Evolutionary conservation across 1,140 invertebrate species (phyloP), one percentile per base, ranked within the genome.

Genomic region (Bombus vancouverensis): DNA sequence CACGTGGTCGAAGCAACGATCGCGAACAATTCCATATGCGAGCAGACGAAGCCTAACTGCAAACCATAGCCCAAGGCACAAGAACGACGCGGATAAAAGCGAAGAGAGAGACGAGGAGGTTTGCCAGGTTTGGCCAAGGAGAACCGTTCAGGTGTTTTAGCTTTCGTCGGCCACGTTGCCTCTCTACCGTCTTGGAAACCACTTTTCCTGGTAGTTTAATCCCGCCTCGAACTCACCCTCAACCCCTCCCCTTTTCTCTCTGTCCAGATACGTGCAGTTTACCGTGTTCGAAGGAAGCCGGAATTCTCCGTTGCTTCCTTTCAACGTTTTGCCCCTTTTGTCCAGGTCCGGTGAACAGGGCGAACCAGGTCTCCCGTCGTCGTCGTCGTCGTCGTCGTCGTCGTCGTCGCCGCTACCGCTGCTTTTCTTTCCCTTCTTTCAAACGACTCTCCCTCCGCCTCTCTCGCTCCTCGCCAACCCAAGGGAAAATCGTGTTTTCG

Each of bases 151-250:
- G 83, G 88, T 92, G 79, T 93, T 92, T 93, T 90, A 93, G 91
- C 85, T 89, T 92, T 89, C 85, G 89, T 62, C 87, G 66, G 71
- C 65, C 85, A 89, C 81, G 89, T 86, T 15, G 76, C 87, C 87
- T 91, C 90, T 66, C 59, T n/a, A n/a, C 83, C 80, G 88, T 90
- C 92, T 94, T 90, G 89, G 90, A 85, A 91, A 91, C 91, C 92
- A 92, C 92, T 94, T 94, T 93, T 92, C 92, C 91, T 88, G 87
- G 82, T 85, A 87, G 91, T 93, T 93, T 90, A 91, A 90, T 88
- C 86, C 81, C 81, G 73, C 86, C 75, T 10, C 28, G n/a, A 53
- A 32, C 68, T 2, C 47, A 10, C 47, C 44, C 42, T n/a, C 44
- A 28, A 59, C 57, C 57, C 28, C 3, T 62, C 59, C 28, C 59